A percentile compares a stretch with the other conserved stretches of the same genome.
phyloP scores from a whole-genome alignment of 2,797 vertebrate genomes.

The Pseudochirops cupreus region DNA sequence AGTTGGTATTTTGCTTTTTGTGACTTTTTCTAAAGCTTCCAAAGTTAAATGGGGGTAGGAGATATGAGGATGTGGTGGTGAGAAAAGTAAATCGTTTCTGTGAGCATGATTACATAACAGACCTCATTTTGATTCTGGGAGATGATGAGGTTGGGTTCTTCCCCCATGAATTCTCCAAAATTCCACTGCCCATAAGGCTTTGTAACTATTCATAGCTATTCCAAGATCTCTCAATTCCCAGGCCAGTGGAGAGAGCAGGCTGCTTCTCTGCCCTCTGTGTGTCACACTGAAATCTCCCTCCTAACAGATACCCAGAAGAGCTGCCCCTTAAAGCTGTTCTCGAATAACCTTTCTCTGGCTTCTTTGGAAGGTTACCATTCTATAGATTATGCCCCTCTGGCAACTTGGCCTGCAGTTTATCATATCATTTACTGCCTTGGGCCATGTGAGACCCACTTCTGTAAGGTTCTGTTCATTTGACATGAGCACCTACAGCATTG shows the following conservation, averaged over 20 bases:
- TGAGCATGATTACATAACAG: neutral
- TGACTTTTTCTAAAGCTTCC: neutral
- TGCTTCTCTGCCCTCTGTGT: neutral
- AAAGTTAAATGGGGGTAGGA: neutral
- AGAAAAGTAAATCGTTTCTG: neutral
- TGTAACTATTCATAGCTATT: neutral
- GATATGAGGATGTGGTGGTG: neutral
- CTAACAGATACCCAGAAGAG: neutral
- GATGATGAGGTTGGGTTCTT: neutral
- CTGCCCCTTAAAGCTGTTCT: neutral
- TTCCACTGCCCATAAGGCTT: neutral
- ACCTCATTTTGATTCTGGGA: neutral
- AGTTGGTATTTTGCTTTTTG: neutral
- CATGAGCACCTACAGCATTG: neutral
- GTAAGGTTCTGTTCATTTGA: neutral
- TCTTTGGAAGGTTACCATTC: neutral
- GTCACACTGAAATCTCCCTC: neutral
- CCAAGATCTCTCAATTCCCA: neutral
- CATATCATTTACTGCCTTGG: neutral
- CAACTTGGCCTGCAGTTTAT: neutral
- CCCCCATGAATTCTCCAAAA: neutral
- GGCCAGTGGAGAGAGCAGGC: neutral
- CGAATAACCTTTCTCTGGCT: neutral
- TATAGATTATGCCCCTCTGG: neutral
- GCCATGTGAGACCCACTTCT: neutral